Evolutionary conservation across 2,888 invertebrate genomes (phyloP).

Genomic region (Anoncus sp.): DNA sequence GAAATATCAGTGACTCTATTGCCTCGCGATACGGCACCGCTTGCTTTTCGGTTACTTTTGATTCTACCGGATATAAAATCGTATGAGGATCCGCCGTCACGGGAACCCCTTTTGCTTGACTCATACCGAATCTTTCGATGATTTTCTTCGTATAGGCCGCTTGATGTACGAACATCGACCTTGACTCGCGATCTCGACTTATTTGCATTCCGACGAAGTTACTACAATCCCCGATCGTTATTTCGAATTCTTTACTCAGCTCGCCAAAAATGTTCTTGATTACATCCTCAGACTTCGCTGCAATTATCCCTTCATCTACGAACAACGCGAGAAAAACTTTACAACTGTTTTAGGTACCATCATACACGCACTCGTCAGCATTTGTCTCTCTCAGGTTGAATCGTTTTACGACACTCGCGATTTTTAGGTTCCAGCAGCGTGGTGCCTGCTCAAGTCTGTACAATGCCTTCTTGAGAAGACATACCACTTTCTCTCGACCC

Average conservation of each 20-base stretch:
- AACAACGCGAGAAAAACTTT: slow-evolving; percentile 70
- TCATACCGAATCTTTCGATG: slow-evolving; percentile 52
- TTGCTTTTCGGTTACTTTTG: no score
- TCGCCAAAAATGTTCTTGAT: slow-evolving; percentile 58
- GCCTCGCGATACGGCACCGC: no score
- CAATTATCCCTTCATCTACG: slow-evolving; percentile 75
- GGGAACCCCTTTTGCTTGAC: slow-evolving; percentile 62
- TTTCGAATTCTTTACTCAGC: slow-evolving; percentile 51
- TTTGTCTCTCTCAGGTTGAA: slow-evolving; percentile 67
- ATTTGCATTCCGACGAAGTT: slow-evolving; percentile 67
- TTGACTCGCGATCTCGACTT: slow-evolving; percentile 44
- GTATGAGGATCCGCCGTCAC: slow-evolving; percentile 56
- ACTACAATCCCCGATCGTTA: slow-evolving; percentile 31
- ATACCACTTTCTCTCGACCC: slow-evolving; percentile 15
- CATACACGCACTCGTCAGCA: slow-evolving; percentile 74
- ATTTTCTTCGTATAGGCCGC: slow-evolving; percentile 41
- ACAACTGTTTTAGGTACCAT: slow-evolving; percentile 26
- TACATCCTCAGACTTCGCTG: slow-evolving; percentile 39
- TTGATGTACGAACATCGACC: slow-evolving; percentile 46
- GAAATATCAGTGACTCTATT: no score
- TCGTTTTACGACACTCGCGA: slow-evolving; percentile 51
- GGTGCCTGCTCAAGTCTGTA: slow-evolving; percentile 62
- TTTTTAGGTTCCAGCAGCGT: slow-evolving; percentile 61
- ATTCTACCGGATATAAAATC: neutral
- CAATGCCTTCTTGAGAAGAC: slow-evolving; percentile 65